Percentiles rank a stretch among this genome's conserved stretches.
Evolutionary conservation across 2,113 vertebrate species (phyloP).

Genomic region (Bostrychus sinensis): DNA sequence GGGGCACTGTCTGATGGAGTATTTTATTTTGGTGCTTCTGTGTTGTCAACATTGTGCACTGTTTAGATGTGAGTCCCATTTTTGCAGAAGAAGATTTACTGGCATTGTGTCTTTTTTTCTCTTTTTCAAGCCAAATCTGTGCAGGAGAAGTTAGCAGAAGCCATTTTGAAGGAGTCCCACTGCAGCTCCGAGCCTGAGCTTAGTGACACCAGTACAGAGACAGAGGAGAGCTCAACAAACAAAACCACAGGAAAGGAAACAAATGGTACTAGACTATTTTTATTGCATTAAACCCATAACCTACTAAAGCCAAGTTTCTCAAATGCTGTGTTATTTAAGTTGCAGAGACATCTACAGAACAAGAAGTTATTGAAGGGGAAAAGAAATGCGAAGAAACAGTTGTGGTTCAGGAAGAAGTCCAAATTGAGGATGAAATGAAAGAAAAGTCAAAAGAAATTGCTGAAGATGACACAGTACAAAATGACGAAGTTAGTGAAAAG

Average conservation of each 20-base stretch:
- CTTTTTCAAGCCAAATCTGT: conserved; percentile 77
- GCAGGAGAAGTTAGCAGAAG: conserved; percentile 80
- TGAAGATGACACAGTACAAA: conserved; percentile 7
- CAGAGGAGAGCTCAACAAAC: conserved; percentile 58
- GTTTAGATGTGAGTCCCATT: neutral
- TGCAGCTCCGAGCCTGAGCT: conserved; percentile 74
- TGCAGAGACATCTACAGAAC: conserved; percentile 24
- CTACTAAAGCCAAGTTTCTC: neutral
- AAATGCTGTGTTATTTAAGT: conserved; percentile 1
- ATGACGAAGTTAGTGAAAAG: conserved; percentile 20
- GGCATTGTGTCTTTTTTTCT: conserved; percentile 46
- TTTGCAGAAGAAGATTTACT: neutral
- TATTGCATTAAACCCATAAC: neutral
- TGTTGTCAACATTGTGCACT: neutral
- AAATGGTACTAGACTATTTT: conserved; percentile 43
- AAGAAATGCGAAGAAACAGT: conserved; percentile 1
- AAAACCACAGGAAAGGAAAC: conserved; percentile 33
- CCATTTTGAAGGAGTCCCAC: conserved; percentile 56
- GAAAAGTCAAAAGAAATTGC: conserved; percentile 9
- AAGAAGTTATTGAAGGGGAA: conserved; percentile 25
- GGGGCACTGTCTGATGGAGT: conserved; percentile 7
- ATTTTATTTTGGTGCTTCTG: neutral
- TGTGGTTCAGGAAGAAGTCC: conserved; percentile 15
- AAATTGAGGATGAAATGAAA: conserved; percentile 7
- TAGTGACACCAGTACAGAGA: conserved; percentile 73